These are phyloP conservation scores for Zele albiditarsus DNA, from an alignment of 2,888 invertebrate genomes.

Conservation along the genomic window DNA sequence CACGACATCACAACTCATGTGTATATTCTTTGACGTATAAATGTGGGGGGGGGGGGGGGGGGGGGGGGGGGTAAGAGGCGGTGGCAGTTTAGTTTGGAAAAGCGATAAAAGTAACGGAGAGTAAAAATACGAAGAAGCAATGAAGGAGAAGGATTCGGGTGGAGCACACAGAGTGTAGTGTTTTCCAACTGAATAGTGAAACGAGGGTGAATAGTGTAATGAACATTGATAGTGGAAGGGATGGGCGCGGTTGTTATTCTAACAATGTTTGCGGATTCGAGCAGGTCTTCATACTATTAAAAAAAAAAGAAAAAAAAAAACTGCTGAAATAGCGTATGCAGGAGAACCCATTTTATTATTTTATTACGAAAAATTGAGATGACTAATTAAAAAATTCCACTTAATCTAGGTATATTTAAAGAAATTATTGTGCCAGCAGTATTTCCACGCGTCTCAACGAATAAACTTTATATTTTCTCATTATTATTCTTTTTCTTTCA, in stretches of 20 bases:
- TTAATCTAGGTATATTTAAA: neutral
- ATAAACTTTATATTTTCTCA: no score
- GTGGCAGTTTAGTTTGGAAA: constrained; percentile 38
- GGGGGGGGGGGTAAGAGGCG: neutral
- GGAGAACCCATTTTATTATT: neutral
- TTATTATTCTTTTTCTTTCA: no score
- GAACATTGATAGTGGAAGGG: constrained; percentile 33
- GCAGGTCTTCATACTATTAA: neutral
- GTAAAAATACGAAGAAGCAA: constrained; percentile 41
- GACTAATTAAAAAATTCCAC: no score
- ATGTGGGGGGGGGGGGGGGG: constrained; percentile 8
- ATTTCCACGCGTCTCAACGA: neutral
- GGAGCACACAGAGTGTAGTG: neutral
- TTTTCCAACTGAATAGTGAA: constrained; percentile 10
- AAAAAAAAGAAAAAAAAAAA: neutral
- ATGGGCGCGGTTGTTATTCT: constrained; percentile 26
- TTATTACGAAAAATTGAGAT: no score
- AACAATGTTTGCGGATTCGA: constrained; percentile 28
- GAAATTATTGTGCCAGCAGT: neutral
- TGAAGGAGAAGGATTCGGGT: constrained; percentile 20
- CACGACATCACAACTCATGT: constrained; percentile 38
- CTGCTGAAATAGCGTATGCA: neutral
- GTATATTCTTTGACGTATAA: constrained; percentile 1
- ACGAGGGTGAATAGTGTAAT: constrained; percentile 42
- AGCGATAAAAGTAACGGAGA: constrained; percentile 49